Base-by-base conservation (phyloP, 2,797 vertebrate species). In the Tachyglossus aculeatus region DNA sequence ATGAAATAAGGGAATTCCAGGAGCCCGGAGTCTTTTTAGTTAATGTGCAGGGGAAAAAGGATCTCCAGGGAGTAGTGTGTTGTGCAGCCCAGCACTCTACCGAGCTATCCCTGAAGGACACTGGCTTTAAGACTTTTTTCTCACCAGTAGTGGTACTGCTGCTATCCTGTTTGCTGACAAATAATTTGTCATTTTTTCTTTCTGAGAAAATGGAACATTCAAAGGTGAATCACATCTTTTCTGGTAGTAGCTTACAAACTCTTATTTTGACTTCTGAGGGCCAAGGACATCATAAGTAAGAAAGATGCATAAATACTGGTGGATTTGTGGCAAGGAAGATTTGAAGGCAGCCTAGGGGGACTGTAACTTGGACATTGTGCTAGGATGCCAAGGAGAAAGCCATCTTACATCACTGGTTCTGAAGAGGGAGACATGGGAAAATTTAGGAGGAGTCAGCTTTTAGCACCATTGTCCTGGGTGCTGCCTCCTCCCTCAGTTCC, bases 1-100 rank as follows among this genome's bases (percentile, higher is more conserved):
- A 7, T 62, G 76, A 72, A 77, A 53, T 66, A 66, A 56, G 84
- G 85, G 86, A 72, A 41, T 74, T 11, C 29, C 59, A 83, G 47
- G 37, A 1, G 27, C 71, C 76, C 66, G 55, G 59, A 87, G 48
- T 73, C 67, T 71, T 65, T 83, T 58, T 70, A 31, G 63, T 77
- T 78, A 84, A 82, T 78, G 78, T 59, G 76, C 22, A 61, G 5
- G 51, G 1, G 59, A 67, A 60, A 29, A 61, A 55, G 55, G 15
- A 22, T 44, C 67, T 71, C 67, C 65, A 67, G 48, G 71, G 82
- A 82, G 59, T 11, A 71, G 6, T 51, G 22, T 27, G 38, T 54
- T 36, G 14, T 65, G 60, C 38, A 41, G 39, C 38, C 22, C 25
- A 57, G 54, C 19, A n/a, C 25, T 41, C 19, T 15, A 38, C 27